Evolutionary conservation across 2,113 vertebrate genomes (phyloP), one percentile per base, ranked within the genome.

Genomic region (Gallinago media): DNA sequence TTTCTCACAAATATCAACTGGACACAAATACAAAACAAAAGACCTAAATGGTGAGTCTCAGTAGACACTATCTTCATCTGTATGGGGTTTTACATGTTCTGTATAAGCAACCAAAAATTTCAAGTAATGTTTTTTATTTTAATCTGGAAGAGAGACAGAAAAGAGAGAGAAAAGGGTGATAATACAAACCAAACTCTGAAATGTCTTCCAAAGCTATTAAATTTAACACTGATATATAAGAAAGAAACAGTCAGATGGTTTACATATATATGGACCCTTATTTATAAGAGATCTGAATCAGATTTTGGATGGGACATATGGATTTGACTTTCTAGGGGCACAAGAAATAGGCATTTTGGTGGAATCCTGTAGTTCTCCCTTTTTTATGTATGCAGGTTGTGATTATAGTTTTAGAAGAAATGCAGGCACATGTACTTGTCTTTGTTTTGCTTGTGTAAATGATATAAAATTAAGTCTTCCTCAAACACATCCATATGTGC

Each of bases 401-500:
- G 32, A 55, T 44, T 61, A n/a, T 12, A 56, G 26, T 75, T 92
- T 72, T 71, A 67, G 73, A 85, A 75, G 61, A 79, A 84, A 78
- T 8, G 49, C 12, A 54, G 50, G n/a, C 73, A 52, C 4, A 20
- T 44, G 21, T 50, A 36, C 42, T 73, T 32, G 8, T 56, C 68
- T 72, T 82, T 78, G 61, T 87, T 94, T 94, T 87, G 7, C n/a
- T 75, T 79, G 22, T 72, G n/a, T 49, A 72, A 89, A 78, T 82
- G 12, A 65, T 36, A 72, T 12, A 89, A 92, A 78, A 72, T 52
- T 70, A 89, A 83, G 29, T 16, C 63, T 93, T 92, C 46, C 56
- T 88, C 93, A 91, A 96, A 89, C 27, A 89, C 8, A 85, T 76
- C 81, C 65, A 65, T 40, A 94, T 82, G 70, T 82, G 54, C 54